Evolutionary conservation across 2,888 invertebrate species (phyloP), one percentile per base, ranked within the genome.

Genomic region (Amiota minor): DNA sequence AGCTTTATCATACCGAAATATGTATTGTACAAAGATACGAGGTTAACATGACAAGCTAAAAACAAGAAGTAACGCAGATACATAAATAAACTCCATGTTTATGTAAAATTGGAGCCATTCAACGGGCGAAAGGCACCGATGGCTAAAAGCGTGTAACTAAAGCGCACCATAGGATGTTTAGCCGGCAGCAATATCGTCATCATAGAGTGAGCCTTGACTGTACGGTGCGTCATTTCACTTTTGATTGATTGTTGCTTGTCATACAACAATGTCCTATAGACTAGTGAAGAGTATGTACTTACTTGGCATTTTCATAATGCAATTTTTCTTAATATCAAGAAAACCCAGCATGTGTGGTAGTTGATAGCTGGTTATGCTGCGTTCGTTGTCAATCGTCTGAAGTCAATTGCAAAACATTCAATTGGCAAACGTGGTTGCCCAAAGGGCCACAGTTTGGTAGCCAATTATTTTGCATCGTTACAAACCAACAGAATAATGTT

Each of bases 171-270:
- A n/a, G 53, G 53, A n/a, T 53, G n/a, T 53, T 53, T 12, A 53
- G n/a, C 53, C 3, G n/a, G 0, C n/a, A 12, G 10, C 53, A n/a
- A n/a, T n/a, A 12, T 12, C n/a, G n/a, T 53, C n/a, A n/a, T 12
- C n/a, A n/a, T 16, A n/a, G 20, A 9, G 12, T 67, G 67, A 68
- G 50, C 18, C 67, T 53, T 53, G 67, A 67, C 65, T 49, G 18
- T 67, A n/a, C 20, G 65, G 75, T 79, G 80, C 75, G 81, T 76
- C 78, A 81, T 81, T 81, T 75, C 74, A 64, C 81, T 78, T 78
- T 80, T 83, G 83, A 83, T 83, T 83, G 85, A 83, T 83, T 80
- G 81, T 81, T 82, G 50, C 73, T 64, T 76, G 73, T 72, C 75
- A 79, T 79, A 80, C 23, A 50, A 16, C 11, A 11, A 59, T 9